Evolutionary conservation across 2,113 vertebrate species (phyloP), one percentile per base, ranked within the genome.

Genomic region (Solenodon paradoxus): DNA sequence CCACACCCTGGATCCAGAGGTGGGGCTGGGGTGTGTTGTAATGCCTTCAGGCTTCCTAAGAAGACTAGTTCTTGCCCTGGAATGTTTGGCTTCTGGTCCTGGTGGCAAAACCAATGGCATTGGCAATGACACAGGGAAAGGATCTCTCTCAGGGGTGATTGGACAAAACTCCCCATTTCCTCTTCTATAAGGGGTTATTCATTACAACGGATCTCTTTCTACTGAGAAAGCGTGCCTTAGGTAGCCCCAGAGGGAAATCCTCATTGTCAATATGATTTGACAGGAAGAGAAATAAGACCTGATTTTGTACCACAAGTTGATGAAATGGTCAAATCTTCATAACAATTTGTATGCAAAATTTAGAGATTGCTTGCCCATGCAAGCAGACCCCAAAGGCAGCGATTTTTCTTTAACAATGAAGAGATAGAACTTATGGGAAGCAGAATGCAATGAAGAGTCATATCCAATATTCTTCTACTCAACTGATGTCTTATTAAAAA

Each of bases 401-500:
- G 69, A n/a, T 72, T 53, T 89, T 85, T 84, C 61, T 78, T 89
- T 71, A 61, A 35, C 92, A 84, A 40, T 5, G 40, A 87, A 45
- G 51, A 74, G 47, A 24, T 42, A 72, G 80, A 90, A 66, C 61
- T 94, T 92, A 92, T 13, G 45, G 74, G 63, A 93, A 90, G 78
- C 84, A 97, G 45, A 90, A 88, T 94, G 90, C 45, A 92, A 88
- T 85, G 77, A 69, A 93, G 96, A 89, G 55, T 28, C 88, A 84
- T 57, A 95, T 83, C 64, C 28, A 16, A 90, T 93, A 61, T 66
- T 95, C 96, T 94, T 53, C 84, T 92, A 77, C 92, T 97, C 96
- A 84, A 42, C 75, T 92, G 95, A 97, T 95, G 88, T 92, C 96
- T 95, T 97, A 95, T 95, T 96, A 92, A 97, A 97, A 96, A 96